These are phyloP conservation scores for Crocuta crocuta DNA, from an alignment of 2,113 vertebrate species.

Conservation along the genomic window DNA sequence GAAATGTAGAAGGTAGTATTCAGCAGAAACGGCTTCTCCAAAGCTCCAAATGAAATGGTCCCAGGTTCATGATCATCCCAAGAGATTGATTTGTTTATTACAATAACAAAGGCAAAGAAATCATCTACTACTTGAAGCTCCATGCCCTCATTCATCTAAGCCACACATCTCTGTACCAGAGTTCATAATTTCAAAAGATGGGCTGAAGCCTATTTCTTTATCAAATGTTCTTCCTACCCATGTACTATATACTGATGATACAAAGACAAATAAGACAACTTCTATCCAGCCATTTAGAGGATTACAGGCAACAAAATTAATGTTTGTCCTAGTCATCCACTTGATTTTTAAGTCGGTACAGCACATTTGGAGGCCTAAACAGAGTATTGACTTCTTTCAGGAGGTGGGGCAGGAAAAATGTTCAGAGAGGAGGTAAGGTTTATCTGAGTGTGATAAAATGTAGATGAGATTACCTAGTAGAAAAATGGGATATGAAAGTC, in stretches of 20 bases:
- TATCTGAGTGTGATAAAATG: not conserved
- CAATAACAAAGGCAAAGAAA: conserved; percentile 57
- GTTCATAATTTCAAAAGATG: conserved; percentile 58
- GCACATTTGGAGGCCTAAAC: not conserved
- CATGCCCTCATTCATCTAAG: conserved; percentile 31
- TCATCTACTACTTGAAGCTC: not conserved
- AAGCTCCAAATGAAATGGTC: conserved; percentile 36
- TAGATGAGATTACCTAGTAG: not conserved
- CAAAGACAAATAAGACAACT: not conserved
- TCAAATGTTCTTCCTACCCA: conserved; percentile 9
- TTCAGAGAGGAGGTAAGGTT: not conserved
- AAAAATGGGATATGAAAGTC: not conserved
- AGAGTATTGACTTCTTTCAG: not conserved
- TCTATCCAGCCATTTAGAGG: not conserved
- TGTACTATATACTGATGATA: not conserved
- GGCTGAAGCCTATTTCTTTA: not conserved
- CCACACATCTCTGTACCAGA: not conserved
- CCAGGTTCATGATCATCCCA: conserved; percentile 59
- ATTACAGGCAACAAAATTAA: not conserved
- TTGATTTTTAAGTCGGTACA: conserved; percentile 36
- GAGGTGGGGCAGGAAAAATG: not conserved
- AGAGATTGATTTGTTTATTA: conserved; percentile 50
- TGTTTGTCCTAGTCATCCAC: not conserved
- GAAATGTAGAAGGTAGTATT: conserved; percentile 19
- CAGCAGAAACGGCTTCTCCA: conserved; percentile 28